Evolutionary conservation across 2,797 vertebrate genomes (phyloP).

Genomic region (Hemibagrus guttatus): DNA sequence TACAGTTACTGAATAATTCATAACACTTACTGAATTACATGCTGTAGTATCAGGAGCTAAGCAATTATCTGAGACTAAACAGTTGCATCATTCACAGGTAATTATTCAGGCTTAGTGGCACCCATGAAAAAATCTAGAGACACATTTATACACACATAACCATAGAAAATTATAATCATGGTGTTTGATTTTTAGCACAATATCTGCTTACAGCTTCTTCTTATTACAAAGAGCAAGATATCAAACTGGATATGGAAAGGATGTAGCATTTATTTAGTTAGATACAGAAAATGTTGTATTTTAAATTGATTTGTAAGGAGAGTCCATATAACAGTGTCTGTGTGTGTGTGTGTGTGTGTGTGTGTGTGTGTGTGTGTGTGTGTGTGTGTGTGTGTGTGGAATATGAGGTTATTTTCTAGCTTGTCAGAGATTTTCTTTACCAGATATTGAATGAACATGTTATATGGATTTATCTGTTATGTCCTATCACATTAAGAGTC

Average conservation of each 20-base stretch:
- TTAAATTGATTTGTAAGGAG: background rate
- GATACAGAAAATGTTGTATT: background rate
- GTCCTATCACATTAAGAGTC: background rate
- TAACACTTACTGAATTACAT: background rate
- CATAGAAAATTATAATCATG: background rate
- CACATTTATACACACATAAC: background rate
- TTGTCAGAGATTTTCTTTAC: constrained; percentile 21
- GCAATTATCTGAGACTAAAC: background rate
- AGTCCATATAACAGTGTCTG: background rate
- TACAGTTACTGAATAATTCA: background rate
- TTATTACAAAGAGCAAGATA: background rate
- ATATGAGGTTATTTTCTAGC: constrained; percentile 1
- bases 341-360: background rate
- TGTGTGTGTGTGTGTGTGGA: background rate
- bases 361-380: background rate
- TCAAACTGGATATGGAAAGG: no score
- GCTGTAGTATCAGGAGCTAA: background rate
- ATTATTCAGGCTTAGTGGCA: background rate
- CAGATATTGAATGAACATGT: background rate
- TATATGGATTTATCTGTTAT: background rate
- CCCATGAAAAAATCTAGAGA: background rate
- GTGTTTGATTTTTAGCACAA: background rate
- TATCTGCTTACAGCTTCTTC: background rate
- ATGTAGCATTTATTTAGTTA: background rate
- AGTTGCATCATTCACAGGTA: background rate